Evolutionary conservation across 1,140 invertebrate genomes (phyloP), one percentile per base, ranked within the genome.

Genomic region (Drosophila carrolli): DNA sequence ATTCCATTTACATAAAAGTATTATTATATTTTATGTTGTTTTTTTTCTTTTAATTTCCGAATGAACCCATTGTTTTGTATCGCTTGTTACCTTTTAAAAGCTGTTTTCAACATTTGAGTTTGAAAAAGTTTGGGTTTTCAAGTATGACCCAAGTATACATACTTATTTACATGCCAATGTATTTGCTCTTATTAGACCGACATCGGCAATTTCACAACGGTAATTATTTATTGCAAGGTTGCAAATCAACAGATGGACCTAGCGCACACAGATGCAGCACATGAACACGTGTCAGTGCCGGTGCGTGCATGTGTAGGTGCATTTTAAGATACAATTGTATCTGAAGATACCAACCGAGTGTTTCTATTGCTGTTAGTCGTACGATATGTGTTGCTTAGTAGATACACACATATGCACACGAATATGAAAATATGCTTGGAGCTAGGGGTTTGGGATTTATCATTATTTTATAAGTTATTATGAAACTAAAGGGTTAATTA

Each of bases 191-290:
- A 37, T 16, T 16, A 11, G 55, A 53, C 35, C 23, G 5, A 32
- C 23, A 32, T 40, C 40, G 53, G 62, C 38, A 53, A 51, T 76
- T 54, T 48, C 48, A 37, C 38, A 57, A 13, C 19, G 29, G 19
- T 66, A 83, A 75, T 66, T 75, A 83, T 66, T 62, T 53, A 10
- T 46, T 41, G 58, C 58, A 60, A 73, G 74, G 59, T 75, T 56
- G 59, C 48, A 55, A 75, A 78, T 82, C 80, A 83, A 82, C 80
- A 83, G 80, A 75, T 83, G 75, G 75, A 38, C 10, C 40, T 43
- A 14, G 32, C 27, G 48, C 14, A 54, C 14, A 61, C 40, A 46
- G 5, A 13, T 35, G 44, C 40, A 53, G 13, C 29, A 35, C 41
- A 41, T 56, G 16, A 51, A 38, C 59, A 29, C 35, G 16, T 35